These are phyloP conservation scores for Leptodactylus fuscus DNA, from an alignment of 2,113 vertebrate genomes.

Conservation along the genomic window DNA sequence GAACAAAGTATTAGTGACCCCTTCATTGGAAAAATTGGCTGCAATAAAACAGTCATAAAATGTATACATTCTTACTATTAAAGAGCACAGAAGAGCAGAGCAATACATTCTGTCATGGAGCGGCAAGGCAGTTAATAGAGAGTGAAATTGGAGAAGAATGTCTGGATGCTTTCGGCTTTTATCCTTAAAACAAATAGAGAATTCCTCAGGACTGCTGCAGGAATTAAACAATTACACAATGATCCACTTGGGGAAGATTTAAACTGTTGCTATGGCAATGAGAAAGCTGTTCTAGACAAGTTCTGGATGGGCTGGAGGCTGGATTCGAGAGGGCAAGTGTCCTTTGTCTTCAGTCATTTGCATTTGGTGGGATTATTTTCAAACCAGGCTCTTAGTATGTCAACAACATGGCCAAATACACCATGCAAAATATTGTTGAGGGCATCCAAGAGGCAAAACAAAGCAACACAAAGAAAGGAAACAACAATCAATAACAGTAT, in stretches of 20 bases:
- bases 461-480: not conserved
- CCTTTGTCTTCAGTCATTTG: conserved; percentile 49
- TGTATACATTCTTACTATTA: not conserved
- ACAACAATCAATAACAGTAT: not conserved
- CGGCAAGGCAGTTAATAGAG: conserved; percentile 67
- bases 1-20: not conserved
- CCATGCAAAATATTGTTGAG: not conserved
- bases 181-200: conserved; percentile 80
- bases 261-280: conserved; percentile 72
- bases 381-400: conserved; percentile 13
- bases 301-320: not conserved
- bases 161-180: conserved; percentile 77
- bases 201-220: conserved; percentile 74
- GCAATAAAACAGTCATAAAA: conserved; percentile 24
- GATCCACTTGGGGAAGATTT: conserved; percentile 61
- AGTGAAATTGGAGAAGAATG: conserved; percentile 78
- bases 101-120: conserved; percentile 63
- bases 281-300: conserved; percentile 58
- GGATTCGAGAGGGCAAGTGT: conserved; percentile 47
- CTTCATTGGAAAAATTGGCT: not conserved
- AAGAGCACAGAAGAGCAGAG: conserved; percentile 56
- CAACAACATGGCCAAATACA: conserved; percentile 9
- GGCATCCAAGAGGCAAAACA: not conserved
- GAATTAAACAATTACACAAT: conserved; percentile 73
- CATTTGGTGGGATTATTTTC: conserved; percentile 49